These are phyloP conservation scores for Acanthosoma haemorrhoidale DNA, from an alignment of 2,888 invertebrate species.

Conservation along the genomic window DNA sequence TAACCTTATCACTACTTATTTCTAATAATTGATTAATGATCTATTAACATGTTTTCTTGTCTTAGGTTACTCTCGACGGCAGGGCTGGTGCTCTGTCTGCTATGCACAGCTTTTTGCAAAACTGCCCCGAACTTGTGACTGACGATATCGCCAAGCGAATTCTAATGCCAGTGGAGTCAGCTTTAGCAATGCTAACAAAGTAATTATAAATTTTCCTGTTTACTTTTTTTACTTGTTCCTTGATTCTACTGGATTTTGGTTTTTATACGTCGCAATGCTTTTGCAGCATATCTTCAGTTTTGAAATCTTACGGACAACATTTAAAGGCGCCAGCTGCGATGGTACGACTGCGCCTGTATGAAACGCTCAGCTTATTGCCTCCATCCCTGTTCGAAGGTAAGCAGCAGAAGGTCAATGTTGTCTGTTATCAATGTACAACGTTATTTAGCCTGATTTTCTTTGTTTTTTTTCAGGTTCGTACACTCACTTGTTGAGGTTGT, in stretches of 20 bases:
- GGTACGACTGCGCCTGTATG: slow-evolving; percentile 87
- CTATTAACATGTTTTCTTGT: too few relatives aligned
- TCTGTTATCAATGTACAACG: neutral
- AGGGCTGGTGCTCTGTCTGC: slow-evolving; percentile 93
- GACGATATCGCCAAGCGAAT: slow-evolving; percentile 88
- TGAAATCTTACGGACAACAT: slow-evolving; percentile 84
- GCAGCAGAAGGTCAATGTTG: too few relatives aligned
- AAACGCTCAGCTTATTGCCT: slow-evolving; percentile 72
- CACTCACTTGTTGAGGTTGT: slow-evolving; percentile 79
- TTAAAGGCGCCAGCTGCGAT: slow-evolving; percentile 91
- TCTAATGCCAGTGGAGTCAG: slow-evolving; percentile 88
- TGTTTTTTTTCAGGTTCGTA: slow-evolving; percentile 57
- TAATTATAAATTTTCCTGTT: slow-evolving; percentile 49
- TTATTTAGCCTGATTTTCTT: neutral
- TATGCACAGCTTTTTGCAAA: slow-evolving; percentile 85
- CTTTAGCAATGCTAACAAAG: slow-evolving; percentile 91
- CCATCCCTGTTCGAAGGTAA: slow-evolving; percentile 73
- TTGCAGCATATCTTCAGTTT: slow-evolving; percentile 69
- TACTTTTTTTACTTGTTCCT: neutral
- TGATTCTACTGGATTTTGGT: neutral
- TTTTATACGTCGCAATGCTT: neutral
- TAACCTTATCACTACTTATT: too few relatives aligned
- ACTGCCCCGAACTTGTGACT: slow-evolving; percentile 84
- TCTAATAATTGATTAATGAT: too few relatives aligned
- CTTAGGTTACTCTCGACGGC: slow-evolving; percentile 88